Evolutionary conservation across 92 coral and sea anemone species (phyloP), one percentile per base, ranked within the genome.

Genomic region (Nematostella vectensis): DNA sequence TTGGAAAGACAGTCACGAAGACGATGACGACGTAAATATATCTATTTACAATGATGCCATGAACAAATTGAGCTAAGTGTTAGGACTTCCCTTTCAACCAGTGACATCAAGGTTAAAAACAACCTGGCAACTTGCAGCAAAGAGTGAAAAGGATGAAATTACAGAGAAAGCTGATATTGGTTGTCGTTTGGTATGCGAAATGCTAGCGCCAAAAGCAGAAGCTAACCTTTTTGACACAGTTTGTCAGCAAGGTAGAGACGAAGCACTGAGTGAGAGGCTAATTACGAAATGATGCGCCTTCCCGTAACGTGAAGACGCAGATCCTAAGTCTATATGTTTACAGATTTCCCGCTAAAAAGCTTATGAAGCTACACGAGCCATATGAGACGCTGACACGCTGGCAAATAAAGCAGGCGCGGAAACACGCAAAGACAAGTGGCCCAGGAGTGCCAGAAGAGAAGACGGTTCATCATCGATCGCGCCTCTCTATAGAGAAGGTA

Each of bases 321-420:
- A 63, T 63, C 8, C n/a, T n/a, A 15, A 36, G 42, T 36, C 8
- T 36, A 36, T 36, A 36, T 36, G 42, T 15, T 15, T 36, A 36
- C 42, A 36, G 42, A 36, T 15, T 8, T 36, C 9, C 15, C 15
- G 15, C 15, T 8, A 36, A 36, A 15, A 15, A 8, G 42, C 42
- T 36, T 8, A 8, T 8, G 42, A 36, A 15, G 9, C 15, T 36
- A 8, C 42, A 36, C 15, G 42, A 36, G 15, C 42, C 42, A 8
- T 36, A 36, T 36, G 72, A 55, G 38, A 56, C 17, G 17, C n/a
- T 69, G 33, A 62, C 38, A 36, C 9, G 10, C 13, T 44, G 73
- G 80, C 65, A 73, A 57, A 65, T 74, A 20, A 57, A 65, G 33
- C 10, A 29, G 51, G 81, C 75, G 44, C 29, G 75, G 31, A 62